Conservation (phyloP, 2,113 vertebrate species). For the Sturnira hondurensis region DNA sequence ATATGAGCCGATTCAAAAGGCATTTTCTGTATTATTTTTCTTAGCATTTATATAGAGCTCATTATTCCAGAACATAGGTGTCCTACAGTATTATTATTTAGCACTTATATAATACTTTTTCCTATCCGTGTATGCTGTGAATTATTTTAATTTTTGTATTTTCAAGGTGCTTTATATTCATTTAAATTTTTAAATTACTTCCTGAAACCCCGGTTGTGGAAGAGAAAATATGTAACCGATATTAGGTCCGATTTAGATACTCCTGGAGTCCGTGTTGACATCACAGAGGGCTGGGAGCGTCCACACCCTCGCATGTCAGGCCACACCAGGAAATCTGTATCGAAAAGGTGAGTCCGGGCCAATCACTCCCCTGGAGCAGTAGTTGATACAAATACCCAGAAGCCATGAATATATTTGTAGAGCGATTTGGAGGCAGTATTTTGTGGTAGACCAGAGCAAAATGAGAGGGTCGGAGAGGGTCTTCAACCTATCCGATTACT, state of each 20-base stretch:
- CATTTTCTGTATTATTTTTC: conserved; percentile 35
- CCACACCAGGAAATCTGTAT: background rate
- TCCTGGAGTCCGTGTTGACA: background rate
- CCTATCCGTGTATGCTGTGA: background rate
- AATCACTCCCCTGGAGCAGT: background rate
- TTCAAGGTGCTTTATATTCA: background rate
- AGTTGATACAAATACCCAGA: background rate
- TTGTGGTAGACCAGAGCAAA: background rate
- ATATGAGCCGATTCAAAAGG: conserved; percentile 79
- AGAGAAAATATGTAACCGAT: background rate
- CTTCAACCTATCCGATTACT: background rate
- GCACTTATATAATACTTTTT: conserved; percentile 13
- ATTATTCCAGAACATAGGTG: background rate
- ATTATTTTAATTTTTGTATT: conserved; percentile 43
- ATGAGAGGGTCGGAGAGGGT: background rate
- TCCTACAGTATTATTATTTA: conserved; percentile 25
- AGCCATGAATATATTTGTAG: background rate
- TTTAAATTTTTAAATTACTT: conserved; percentile 40
- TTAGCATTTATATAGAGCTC: conserved; percentile 34
- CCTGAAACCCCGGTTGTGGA: background rate
- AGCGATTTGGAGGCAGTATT: background rate
- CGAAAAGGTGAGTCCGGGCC: background rate
- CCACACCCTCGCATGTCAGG: background rate
- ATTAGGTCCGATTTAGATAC: background rate
- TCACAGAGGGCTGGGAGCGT: background rate